Evolutionary conservation across 2,113 vertebrate genomes (phyloP).

Genomic region (Plestiodon gilberti): DNA sequence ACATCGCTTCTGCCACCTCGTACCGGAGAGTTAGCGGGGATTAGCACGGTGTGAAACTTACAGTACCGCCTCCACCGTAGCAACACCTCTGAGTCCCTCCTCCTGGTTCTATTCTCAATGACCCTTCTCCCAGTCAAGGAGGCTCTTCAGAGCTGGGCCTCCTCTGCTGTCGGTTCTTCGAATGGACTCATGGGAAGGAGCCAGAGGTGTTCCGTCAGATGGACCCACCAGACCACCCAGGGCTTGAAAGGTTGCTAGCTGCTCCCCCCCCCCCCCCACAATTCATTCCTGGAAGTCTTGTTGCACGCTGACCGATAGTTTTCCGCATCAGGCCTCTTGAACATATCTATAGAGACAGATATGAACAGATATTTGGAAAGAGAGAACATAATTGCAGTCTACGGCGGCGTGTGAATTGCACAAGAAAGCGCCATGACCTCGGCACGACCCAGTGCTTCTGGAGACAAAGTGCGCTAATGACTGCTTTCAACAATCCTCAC

Average conservation of each 20-base stretch:
- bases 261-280: background rate
- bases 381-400: background rate
- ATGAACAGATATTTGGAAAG: background rate
- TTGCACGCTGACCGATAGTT: constrained; percentile 5
- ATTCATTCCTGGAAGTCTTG: background rate
- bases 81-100: no score
- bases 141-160: background rate
- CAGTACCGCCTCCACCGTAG: no score
- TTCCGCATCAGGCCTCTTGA: constrained; percentile 26
- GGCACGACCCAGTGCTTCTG: background rate
- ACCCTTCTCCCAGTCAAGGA: background rate
- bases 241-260: background rate
- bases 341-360: background rate
- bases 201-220: background rate
- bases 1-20: no score
- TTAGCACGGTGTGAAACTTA: no score
- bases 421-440: background rate
- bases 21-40: no score
- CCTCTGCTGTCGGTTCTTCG: background rate
- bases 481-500: background rate
- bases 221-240: background rate
- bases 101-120: no score
- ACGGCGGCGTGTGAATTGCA: background rate
- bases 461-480: background rate
- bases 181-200: background rate